phyloP scores from a whole-genome alignment of 2,888 invertebrate species.

The Drosophila acutilabella region DNA sequence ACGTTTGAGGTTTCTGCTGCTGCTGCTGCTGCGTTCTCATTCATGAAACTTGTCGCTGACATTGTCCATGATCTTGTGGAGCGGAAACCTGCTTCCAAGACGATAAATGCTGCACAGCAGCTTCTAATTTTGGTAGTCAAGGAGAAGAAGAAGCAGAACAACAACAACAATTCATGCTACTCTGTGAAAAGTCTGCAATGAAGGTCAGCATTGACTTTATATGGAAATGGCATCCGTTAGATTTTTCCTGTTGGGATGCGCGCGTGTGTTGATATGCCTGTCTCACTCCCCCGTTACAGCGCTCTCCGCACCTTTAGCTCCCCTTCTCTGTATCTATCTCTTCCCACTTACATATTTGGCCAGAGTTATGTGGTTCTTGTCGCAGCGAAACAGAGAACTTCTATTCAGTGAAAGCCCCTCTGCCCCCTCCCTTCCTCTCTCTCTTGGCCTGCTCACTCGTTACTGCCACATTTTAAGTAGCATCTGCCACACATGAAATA shows the following conservation, averaged over 20 bases:
- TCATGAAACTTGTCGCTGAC: constrained; percentile 72
- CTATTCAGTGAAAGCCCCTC: constrained; percentile 37
- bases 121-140: constrained; percentile 75
- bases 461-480: constrained; percentile 18
- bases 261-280: constrained; percentile 58
- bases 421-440: neutral
- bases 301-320: neutral
- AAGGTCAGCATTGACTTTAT: constrained; percentile 76
- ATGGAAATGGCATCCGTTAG: constrained; percentile 81
- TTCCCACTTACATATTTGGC: constrained; percentile 51
- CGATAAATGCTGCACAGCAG: constrained; percentile 61
- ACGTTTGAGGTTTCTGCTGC: constrained; percentile 44
- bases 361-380: constrained; percentile 55
- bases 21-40: constrained; percentile 55
- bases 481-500: constrained; percentile 43
- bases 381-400: constrained; percentile 33
- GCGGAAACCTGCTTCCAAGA: constrained; percentile 66
- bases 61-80: constrained; percentile 42
- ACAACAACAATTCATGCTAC: constrained; percentile 44
- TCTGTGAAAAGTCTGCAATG: constrained; percentile 65
- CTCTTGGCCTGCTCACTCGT: neutral
- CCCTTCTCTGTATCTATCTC: neutral
- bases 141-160: constrained; percentile 41
- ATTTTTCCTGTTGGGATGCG: constrained; percentile 76
- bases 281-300: neutral